A percentile compares a stretch with the other conserved stretches of the same genome.
Conservation (phyloP, 2,888 invertebrate species). For the Caenorhabditis panamensis region DNA sequence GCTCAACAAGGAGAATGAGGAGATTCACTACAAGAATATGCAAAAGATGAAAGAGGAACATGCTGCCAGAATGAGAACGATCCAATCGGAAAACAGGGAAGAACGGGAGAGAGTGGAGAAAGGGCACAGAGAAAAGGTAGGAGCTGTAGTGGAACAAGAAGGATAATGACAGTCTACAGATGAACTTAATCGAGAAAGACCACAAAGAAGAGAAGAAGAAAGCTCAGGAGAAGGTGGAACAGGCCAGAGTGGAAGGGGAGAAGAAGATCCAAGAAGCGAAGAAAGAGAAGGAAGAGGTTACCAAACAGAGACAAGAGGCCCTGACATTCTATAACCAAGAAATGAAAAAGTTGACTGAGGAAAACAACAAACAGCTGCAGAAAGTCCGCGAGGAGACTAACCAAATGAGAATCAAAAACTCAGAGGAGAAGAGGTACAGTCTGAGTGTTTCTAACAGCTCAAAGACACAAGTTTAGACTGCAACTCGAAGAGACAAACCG, state of each 20-base stretch:
- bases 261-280: conserved; percentile 10
- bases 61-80: neutral
- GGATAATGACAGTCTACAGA: too few species aligned
- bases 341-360: neutral
- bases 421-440: neutral
- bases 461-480: neutral
- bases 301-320: conserved; percentile 9
- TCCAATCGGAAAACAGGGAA: conserved; percentile 5
- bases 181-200: neutral
- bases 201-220: conserved; percentile 8
- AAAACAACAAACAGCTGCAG: neutral
- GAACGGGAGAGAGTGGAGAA: conserved; percentile 10
- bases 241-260: conserved; percentile 12
- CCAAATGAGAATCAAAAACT: neutral
- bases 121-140: conserved; percentile 7
- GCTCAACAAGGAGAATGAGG: neutral
- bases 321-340: neutral
- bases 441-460: neutral
- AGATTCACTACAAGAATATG: neutral
- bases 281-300: conserved; percentile 20
- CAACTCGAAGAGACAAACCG: neutral
- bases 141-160: too few species aligned
- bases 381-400: neutral
- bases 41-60: conserved; percentile 6
- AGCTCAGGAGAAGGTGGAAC: neutral